Base-by-base conservation (phyloP, 2,888 invertebrate species). In the Chrysina gloriosa region DNA sequence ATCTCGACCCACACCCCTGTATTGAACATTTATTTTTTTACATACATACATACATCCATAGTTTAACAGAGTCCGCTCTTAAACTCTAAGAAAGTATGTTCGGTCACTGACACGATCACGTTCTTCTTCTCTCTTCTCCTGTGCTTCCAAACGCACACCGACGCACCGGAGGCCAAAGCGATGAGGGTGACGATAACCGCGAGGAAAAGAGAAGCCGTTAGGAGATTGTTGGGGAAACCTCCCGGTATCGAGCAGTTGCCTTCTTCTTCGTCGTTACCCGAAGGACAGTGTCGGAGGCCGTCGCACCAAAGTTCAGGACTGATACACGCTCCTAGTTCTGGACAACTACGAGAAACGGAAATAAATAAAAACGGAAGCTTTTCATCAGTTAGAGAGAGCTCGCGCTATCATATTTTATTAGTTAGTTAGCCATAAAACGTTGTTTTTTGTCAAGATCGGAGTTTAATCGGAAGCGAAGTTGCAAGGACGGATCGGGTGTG, bases 271-370 rank as follows among this genome's bases (percentile, higher is more conserved):
- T 93, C 94, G 81, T 89, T 92, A 1, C 93, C 93, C 2, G 92
- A 92, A 9, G 93, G 93, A 78, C 94, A 94, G 77, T 94, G 92
- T 1, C 88, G 84, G 42, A 89, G 86, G 0, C 93, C 92, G 79
- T 94, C 93, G 81, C 93, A 94, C 93, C 93, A 93, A 2, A 94
- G 80, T 1, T 90, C 88, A 0, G 91, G 86, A 70, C 90, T 91
- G 76, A 93, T 93, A 80, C 93, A 94, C 0, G 93, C 93, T 70
- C 92, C 91, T 61, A 93, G 84, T 79, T 93, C 93, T 0, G 93
- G 93, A 77, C 93, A 93, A 78, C 92, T 92, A 84, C 63, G 82
- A 79, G 11, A 45, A 58, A 9, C 14, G 42, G 23, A 23, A 2
- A 42, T 36, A 2, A 14, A 5, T 19, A 25, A 25, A 42, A 27